Evolutionary conservation across 2,797 vertebrate genomes (phyloP).

Genomic region (Gouania willdenowi): DNA sequence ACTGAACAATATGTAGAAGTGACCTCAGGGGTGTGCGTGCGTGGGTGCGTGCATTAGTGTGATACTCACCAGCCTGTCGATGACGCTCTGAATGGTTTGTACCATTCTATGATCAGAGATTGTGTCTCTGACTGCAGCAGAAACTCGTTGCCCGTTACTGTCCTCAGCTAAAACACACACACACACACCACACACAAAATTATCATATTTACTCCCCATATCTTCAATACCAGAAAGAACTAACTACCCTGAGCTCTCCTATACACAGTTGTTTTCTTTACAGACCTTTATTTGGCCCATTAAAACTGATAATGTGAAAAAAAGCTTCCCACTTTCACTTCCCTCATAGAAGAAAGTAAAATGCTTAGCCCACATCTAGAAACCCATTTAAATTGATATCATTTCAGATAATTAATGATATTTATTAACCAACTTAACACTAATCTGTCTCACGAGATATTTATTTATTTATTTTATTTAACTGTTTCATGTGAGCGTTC

Average conservation of each 20-base stretch:
- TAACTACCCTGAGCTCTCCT: too few relatives aligned
- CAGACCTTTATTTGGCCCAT: neutral
- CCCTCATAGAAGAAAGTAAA: neutral
- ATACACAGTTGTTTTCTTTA: neutral
- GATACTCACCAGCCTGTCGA: conserved; percentile 81
- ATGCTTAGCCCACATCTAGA: too few relatives aligned
- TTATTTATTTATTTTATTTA: too few relatives aligned
- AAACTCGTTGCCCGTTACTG: conserved; percentile 89
- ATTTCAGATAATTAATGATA: too few relatives aligned
- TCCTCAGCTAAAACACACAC: conserved; percentile 77
- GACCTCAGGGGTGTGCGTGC: neutral
- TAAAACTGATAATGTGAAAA: neutral
- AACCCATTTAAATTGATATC: too few relatives aligned
- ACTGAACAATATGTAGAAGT: too few relatives aligned
- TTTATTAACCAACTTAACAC: too few relatives aligned
- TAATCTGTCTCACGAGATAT: too few relatives aligned
- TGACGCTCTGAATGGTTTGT: conserved; percentile 82
- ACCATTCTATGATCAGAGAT: conserved; percentile 84
- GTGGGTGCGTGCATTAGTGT: neutral
- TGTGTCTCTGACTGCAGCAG: conserved; percentile 89
- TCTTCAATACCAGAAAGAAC: neutral
- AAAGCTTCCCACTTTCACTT: conserved; percentile 23
- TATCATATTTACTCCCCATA: too few relatives aligned
- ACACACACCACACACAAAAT: neutral
- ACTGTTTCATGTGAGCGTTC: too few relatives aligned